These are phyloP conservation scores for Cryptus armator DNA, from an alignment of 2,888 invertebrate species.

Conservation along the genomic window DNA sequence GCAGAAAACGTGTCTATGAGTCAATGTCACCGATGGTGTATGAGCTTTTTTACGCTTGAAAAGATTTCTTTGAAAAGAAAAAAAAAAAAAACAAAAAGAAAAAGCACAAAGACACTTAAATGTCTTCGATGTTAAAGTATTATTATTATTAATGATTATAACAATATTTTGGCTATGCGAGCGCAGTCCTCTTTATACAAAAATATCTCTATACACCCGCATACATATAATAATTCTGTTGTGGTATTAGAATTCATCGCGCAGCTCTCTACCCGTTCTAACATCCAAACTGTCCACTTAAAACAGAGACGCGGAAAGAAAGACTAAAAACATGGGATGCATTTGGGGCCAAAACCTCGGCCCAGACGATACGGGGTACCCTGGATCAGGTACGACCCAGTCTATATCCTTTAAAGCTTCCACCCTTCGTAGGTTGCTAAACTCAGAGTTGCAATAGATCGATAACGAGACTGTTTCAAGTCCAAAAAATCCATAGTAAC, in stretches of 20 bases:
- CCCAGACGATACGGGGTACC: slow-evolving; percentile 84
- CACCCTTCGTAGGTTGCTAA: slow-evolving; percentile 77
- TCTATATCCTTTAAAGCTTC: slow-evolving; percentile 82
- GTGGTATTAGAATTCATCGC: slow-evolving; percentile 81
- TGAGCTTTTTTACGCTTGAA: slow-evolving; percentile 17
- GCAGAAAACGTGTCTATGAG: neutral
- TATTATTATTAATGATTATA: slow-evolving; percentile 17
- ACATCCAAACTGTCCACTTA: slow-evolving; percentile 84
- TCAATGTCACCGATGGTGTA: slow-evolving; percentile 9
- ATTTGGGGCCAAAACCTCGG: slow-evolving; percentile 84
- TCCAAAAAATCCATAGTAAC: slow-evolving; percentile 36
- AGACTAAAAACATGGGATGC: slow-evolving; percentile 84
- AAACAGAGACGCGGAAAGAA: slow-evolving; percentile 84
- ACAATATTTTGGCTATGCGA: slow-evolving; percentile 45
- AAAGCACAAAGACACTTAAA: slow-evolving; percentile 20
- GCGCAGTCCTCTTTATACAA: slow-evolving; percentile 33
- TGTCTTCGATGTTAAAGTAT: slow-evolving; percentile 35
- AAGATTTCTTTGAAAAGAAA: slow-evolving; percentile 26
- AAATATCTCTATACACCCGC: slow-evolving; percentile 53
- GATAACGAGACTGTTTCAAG: slow-evolving; percentile 33
- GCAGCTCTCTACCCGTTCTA: slow-evolving; percentile 82
- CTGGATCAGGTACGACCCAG: slow-evolving; percentile 85
- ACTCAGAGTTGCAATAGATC: slow-evolving; percentile 39
- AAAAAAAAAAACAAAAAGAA: neutral
- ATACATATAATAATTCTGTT: slow-evolving; percentile 72